phyloP scores from a whole-genome alignment of 1,140 invertebrate species.

The Plodia interpunctella region DNA sequence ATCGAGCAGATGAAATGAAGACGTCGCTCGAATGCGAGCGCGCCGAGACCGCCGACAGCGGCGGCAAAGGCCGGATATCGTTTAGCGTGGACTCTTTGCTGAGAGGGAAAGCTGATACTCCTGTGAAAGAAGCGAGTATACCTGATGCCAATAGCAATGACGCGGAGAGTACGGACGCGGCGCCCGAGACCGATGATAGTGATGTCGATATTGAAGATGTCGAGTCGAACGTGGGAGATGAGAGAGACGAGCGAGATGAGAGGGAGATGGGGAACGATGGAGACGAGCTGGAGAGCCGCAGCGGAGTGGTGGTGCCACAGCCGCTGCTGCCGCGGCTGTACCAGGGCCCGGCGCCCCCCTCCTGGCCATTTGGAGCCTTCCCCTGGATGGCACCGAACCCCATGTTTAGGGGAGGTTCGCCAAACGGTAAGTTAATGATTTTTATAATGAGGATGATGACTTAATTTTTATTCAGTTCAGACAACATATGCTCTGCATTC shows the following conservation, averaged over 20 bases:
- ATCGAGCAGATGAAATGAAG: slow-evolving; percentile 71
- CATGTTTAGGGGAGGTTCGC: slow-evolving; percentile 65
- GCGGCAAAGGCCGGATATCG: slow-evolving; percentile 66
- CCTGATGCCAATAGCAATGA: slow-evolving; percentile 51
- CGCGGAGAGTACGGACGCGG: slow-evolving; percentile 50
- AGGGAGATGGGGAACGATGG: slow-evolving; percentile 42
- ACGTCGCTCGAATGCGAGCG: slow-evolving; percentile 70
- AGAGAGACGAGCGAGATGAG: slow-evolving; percentile 57
- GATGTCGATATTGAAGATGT: slow-evolving; percentile 71
- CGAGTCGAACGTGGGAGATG: slow-evolving; percentile 56
- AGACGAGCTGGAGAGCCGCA: slow-evolving; percentile 47
- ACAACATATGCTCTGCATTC: too few species aligned
- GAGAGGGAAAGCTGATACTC: slow-evolving; percentile 44
- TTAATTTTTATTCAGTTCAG: too few species aligned
- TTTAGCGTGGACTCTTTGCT: slow-evolving; percentile 70
- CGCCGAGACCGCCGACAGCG: slow-evolving; percentile 60
- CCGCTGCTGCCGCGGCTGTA: slow-evolving; percentile 64
- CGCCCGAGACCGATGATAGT: slow-evolving; percentile 57
- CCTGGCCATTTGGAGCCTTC: slow-evolving; percentile 70
- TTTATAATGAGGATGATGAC: not conserved
- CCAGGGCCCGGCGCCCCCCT: slow-evolving; percentile 54
- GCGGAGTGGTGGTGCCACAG: slow-evolving; percentile 66
- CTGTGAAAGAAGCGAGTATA: slow-evolving; percentile 32
- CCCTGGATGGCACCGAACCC: slow-evolving; percentile 71
- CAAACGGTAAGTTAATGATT: slow-evolving; percentile 53